Conservation (phyloP, 2,797 vertebrate genomes). For the Urosaurus nigricauda region DNA sequence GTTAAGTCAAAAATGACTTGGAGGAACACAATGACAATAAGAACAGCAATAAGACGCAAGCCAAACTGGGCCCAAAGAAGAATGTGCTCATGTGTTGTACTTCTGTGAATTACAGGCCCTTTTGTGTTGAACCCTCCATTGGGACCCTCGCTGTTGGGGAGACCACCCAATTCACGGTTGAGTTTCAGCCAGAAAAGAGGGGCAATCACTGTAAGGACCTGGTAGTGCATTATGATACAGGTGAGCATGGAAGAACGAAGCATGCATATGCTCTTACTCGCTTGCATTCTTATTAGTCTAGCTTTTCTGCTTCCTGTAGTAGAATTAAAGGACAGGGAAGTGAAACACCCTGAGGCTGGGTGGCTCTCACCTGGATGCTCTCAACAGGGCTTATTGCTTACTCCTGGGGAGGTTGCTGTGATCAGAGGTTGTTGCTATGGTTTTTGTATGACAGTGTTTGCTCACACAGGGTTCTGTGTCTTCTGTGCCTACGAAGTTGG, state of each 20-base stretch:
- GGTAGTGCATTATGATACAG: constrained; percentile 85
- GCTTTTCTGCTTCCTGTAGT: too few species aligned
- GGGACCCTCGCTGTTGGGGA: constrained; percentile 83
- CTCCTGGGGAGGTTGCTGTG: neutral
- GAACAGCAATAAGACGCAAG: too few species aligned
- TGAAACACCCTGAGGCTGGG: neutral
- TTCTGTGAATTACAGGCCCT: constrained; percentile 83
- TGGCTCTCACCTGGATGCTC: too few species aligned
- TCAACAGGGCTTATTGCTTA: neutral
- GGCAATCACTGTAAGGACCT: constrained; percentile 81
- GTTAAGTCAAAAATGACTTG: too few species aligned
- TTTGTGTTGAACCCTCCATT: constrained; percentile 81
- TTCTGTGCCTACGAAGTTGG: neutral
- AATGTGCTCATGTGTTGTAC: neutral
- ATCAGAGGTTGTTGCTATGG: neutral
- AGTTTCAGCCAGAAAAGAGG: constrained; percentile 81
- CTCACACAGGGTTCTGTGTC: too few species aligned
- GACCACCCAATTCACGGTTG: constrained; percentile 83
- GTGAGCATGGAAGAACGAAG: constrained; percentile 69
- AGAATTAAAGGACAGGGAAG: neutral
- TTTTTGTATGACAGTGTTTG: neutral
- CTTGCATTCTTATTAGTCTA: too few species aligned
- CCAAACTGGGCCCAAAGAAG: neutral
- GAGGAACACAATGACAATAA: too few species aligned
- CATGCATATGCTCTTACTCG: too few species aligned